Conservation (phyloP, 2,888 invertebrate genomes). For the Oxycera nigricornis region DNA sequence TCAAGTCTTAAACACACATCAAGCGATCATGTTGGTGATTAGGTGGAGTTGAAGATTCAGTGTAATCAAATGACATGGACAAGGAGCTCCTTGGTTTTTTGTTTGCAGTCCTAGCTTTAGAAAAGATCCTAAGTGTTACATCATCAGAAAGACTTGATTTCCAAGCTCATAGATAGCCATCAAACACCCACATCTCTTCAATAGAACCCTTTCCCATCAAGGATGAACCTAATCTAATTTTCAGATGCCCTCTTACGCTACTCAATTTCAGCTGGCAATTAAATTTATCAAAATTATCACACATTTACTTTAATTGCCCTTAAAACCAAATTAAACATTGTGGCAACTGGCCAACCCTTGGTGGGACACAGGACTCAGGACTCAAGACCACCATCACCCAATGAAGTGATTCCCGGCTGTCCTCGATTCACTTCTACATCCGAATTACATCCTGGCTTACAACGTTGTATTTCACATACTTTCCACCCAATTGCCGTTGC, state of each 20-base stretch:
- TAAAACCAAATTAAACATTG: slow-evolving; percentile 41
- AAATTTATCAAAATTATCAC: slow-evolving; percentile 47
- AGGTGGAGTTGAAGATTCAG: no score
- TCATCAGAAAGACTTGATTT: no score
- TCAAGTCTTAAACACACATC: neutral
- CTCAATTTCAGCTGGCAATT: slow-evolving; percentile 28
- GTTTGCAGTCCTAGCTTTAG: no score
- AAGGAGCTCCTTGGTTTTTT: no score
- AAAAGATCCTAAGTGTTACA: no score
- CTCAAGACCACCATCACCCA: neutral
- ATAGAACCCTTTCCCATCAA: neutral
- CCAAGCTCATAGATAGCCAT: no score
- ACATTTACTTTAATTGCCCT: slow-evolving; percentile 45
- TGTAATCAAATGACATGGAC: no score
- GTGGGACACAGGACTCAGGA: no score
- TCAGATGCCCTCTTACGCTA: no score
- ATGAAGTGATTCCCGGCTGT: neutral
- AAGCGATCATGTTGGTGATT: no score
- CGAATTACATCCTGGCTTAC: slow-evolving; percentile 26
- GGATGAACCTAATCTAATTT: neutral
- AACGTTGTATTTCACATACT: slow-evolving; percentile 2
- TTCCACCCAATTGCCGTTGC: slow-evolving; percentile 36
- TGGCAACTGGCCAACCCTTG: slow-evolving; percentile 44
- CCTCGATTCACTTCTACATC: neutral
- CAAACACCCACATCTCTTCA: no score